Evolutionary conservation across 2,888 invertebrate species (phyloP).

Genomic region (Empis stercorea): DNA sequence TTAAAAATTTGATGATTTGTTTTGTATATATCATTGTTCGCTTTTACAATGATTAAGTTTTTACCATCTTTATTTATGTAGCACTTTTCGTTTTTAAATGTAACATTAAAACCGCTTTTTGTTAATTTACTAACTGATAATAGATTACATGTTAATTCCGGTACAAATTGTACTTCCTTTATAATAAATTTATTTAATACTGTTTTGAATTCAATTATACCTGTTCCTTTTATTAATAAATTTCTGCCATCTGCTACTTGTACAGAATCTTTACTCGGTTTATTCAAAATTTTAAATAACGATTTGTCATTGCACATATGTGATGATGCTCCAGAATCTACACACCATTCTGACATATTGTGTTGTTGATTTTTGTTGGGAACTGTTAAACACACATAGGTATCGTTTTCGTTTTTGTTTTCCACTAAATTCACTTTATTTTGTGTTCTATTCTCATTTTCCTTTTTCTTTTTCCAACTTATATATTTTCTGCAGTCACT

Average conservation of each 20-base stretch:
- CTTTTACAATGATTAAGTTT: not conserved
- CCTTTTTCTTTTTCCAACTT: slow-evolving; percentile 7
- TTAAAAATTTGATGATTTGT: not conserved
- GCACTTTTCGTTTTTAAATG: slow-evolving; percentile 7
- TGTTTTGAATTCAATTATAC: slow-evolving; percentile 4
- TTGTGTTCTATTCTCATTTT: not conserved
- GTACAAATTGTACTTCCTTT: slow-evolving; percentile 13
- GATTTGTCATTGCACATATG: slow-evolving; percentile 11
- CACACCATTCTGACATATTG: slow-evolving; percentile 8
- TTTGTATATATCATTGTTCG: slow-evolving; percentile 3
- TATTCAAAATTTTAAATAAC: slow-evolving; percentile 10
- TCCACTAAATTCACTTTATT: slow-evolving; percentile 3
- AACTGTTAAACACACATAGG: not conserved
- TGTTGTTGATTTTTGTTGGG: not conserved
- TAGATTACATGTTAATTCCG: slow-evolving; percentile 10
- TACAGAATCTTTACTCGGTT: slow-evolving; percentile 9
- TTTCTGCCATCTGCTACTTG: slow-evolving; percentile 12
- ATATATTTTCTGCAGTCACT: slow-evolving; percentile 12
- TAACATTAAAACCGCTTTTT: slow-evolving; percentile 6
- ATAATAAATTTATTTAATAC: slow-evolving; percentile 1
- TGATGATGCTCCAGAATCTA: slow-evolving; percentile 14
- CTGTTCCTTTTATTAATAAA: slow-evolving; percentile 7
- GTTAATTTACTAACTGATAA: slow-evolving; percentile 7
- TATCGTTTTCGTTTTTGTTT: not conserved
- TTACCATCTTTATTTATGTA: slow-evolving; percentile 3